Evolutionary conservation across 2,113 vertebrate species (phyloP).

Genomic region (Phalacrocorax carbo): DNA sequence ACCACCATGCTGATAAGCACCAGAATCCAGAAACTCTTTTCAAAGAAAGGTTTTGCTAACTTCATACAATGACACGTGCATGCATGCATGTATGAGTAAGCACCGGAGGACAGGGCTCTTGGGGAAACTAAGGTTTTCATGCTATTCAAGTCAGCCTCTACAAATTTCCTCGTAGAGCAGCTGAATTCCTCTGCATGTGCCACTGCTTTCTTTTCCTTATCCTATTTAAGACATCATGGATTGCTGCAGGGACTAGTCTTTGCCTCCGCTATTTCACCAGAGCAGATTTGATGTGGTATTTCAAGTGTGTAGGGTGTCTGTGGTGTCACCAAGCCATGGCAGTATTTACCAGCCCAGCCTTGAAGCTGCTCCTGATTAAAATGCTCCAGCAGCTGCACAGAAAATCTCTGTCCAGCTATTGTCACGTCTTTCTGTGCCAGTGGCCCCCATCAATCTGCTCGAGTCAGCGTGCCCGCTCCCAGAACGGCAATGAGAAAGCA

Average conservation of each 20-base stretch:
- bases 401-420: neutral
- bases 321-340: neutral
- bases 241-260: neutral
- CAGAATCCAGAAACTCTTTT: neutral
- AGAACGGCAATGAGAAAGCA: neutral
- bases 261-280: neutral
- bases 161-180: neutral
- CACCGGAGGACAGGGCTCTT: neutral
- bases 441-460: neutral
- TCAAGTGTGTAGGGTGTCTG: neutral
- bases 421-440: neutral
- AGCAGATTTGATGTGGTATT: neutral
- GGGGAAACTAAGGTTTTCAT: neutral
- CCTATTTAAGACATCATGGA: neutral
- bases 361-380: neutral
- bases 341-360: neutral
- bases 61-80: neutral
- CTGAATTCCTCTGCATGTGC: fast-evolving
- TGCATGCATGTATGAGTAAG: neutral
- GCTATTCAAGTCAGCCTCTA: neutral
- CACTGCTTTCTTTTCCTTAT: neutral
- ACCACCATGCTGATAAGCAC: neutral
- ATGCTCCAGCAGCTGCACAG: neutral
- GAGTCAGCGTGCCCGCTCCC: neutral
- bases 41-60: neutral